These are phyloP conservation scores for Aphelenchoides fujianensis DNA, from an alignment of 1,140 invertebrate genomes.

Conservation along the genomic window DNA sequence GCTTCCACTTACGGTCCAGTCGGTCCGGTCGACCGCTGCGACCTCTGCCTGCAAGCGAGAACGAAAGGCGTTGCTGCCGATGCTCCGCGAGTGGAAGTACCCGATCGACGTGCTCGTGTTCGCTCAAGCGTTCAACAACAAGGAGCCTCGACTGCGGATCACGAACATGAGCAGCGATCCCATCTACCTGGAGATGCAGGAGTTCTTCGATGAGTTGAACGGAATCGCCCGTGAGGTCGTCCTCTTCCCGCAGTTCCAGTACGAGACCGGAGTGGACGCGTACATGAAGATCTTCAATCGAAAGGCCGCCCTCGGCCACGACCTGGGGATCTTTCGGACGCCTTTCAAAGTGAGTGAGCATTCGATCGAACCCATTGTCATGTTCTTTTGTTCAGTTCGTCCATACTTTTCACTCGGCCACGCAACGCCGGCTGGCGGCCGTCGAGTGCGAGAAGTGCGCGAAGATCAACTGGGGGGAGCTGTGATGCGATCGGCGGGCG, in stretches of 20 bases:
- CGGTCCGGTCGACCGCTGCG: too few relatives aligned
- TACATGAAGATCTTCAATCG: neutral
- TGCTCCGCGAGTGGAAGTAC: neutral
- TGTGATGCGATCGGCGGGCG: neutral
- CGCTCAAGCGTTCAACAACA: neutral
- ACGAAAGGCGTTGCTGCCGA: neutral
- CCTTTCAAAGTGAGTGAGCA: slow-evolving; percentile 8
- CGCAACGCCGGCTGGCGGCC: neutral
- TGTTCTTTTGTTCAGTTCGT: neutral
- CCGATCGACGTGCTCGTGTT: neutral
- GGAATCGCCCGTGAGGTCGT: slow-evolving; percentile 3
- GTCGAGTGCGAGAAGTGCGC: neutral
- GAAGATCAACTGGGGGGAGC: neutral
- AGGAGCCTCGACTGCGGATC: neutral
- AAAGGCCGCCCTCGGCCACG: neutral
- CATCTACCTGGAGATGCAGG: neutral
- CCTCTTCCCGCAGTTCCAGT: neutral
- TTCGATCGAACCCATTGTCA: neutral
- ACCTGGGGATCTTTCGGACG: neutral
- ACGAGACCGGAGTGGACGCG: neutral
- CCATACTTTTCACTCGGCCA: neutral
- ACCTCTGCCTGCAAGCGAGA: neutral
- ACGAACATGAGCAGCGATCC: neutral
- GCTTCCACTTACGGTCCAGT: too few relatives aligned
- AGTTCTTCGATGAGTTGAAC: neutral